These are phyloP conservation scores for Atherinosoma microstoma DNA, from an alignment of 2,797 vertebrate species.

Conservation along the genomic window DNA sequence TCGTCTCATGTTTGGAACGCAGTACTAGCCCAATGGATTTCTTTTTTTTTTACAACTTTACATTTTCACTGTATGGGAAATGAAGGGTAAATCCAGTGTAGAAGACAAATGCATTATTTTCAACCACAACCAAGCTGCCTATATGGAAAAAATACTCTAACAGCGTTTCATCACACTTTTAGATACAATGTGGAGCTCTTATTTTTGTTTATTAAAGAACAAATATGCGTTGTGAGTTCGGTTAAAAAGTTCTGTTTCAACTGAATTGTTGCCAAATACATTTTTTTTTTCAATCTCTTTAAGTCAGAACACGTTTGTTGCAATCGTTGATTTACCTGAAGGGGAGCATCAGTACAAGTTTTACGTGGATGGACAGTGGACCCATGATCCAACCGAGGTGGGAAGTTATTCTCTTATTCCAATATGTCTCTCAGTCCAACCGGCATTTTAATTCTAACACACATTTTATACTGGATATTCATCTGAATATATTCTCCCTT, in stretches of 20 bases:
- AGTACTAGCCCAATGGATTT: not conserved
- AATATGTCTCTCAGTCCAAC: not conserved
- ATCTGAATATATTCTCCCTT: not conserved
- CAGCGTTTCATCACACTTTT: not conserved
- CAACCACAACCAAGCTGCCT: not conserved
- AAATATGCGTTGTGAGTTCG: not conserved
- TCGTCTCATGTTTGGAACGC: not conserved
- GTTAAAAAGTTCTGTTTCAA: not conserved
- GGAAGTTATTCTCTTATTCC: not conserved
- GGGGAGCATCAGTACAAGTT: constrained; percentile 99
- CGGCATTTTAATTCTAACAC: not conserved
- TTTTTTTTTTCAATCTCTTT: constrained; percentile 6
- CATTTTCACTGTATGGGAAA: not conserved
- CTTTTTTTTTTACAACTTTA: not conserved
- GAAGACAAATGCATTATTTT: not conserved
- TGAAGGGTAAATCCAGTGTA: not conserved
- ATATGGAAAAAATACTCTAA: not conserved
- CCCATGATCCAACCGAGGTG: constrained; percentile 95
- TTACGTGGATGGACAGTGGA: constrained; percentile 98
- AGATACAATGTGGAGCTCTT: not conserved
- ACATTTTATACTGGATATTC: not conserved
- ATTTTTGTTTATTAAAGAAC: not conserved
- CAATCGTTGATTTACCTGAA: constrained; percentile 96
- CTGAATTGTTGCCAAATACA: not conserved
- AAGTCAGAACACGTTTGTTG: constrained; percentile 98